Conservation (phyloP, 2,113 vertebrate species). For the Balaenoptera acutorostrata region DNA sequence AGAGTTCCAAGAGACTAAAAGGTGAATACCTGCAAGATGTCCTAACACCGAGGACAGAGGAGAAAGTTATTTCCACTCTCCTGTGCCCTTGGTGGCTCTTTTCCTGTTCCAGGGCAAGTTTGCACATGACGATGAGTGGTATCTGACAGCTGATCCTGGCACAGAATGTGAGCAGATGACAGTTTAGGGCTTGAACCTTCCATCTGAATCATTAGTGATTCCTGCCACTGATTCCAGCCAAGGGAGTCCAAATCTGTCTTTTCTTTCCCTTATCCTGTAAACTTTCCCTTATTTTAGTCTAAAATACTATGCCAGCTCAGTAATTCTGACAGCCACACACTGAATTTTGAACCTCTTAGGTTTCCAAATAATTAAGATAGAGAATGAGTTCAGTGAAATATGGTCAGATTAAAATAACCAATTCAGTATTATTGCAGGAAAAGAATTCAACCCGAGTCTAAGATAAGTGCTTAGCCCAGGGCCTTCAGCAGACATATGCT, state of each 20-base stretch:
- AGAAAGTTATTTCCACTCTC: slow-evolving; percentile 22
- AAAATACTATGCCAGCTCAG: background rate
- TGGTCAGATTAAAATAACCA: background rate
- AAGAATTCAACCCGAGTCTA: background rate
- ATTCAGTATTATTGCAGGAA: background rate
- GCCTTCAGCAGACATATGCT: background rate
- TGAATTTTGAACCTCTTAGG: slow-evolving; percentile 21
- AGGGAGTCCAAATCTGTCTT: background rate
- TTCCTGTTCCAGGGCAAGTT: background rate
- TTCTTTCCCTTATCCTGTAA: slow-evolving; percentile 16
- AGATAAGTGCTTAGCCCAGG: background rate
- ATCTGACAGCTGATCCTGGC: background rate
- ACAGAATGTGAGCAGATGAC: background rate
- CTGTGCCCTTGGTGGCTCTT: background rate
- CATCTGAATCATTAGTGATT: background rate
- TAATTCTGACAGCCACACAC: background rate
- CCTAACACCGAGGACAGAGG: slow-evolving; percentile 4
- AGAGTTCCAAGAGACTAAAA: slow-evolving; percentile 28
- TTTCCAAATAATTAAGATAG: slow-evolving; percentile 50
- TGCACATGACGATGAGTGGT: background rate
- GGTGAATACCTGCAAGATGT: slow-evolving; percentile 41
- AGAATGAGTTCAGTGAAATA: background rate
- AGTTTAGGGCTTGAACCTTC: background rate
- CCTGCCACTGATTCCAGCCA: background rate
- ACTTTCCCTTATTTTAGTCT: background rate